Base-by-base conservation (phyloP, 2,888 invertebrate species). In the Sthenelais limicola region DNA sequence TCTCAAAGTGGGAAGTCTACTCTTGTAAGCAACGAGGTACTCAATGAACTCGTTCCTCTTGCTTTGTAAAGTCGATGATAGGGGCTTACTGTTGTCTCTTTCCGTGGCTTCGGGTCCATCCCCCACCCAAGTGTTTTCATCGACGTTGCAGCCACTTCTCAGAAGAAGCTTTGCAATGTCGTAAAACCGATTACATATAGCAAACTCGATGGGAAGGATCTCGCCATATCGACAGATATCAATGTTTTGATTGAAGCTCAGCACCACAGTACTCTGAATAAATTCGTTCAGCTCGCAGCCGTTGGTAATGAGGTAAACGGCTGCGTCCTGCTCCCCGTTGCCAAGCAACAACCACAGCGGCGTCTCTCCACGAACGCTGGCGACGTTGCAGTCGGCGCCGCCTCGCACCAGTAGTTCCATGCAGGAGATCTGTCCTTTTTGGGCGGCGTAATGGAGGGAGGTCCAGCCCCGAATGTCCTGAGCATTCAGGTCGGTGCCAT, bases 191-290 rank as follows among this genome's bases (percentile, higher is more conserved):
- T 76, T 76, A 21, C 74, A 76, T 3, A 76, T n/a, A 12, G 74
- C 74, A 69, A 69, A 76, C 51, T 76, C 76, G 15, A 76, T 30
- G 4, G 76, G 76, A 5, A 24, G 48, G n/a, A 74, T 74, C 4
- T 49, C n/a, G 3, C 76, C 76, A 43, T 74, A 74, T 1, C 76
- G 68, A 43, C 74, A 74, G 1, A 76, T 30, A n/a, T 76, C 69
- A 21, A 47, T 52, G 67, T 74, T 52, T 24, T 71, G 68, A 38
- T 76, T 76, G 2, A 76, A 68, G 15, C 43, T n/a, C 12, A 76
- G 67, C 5, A 76, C 49, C 9, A 38, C 62, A 15, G 54, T 54
- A 32, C 56, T 71, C 32, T 28, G 28, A 7, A 73, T 24, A n/a
- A 62, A 66, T n/a, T 52, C 28, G 35, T 76, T 48, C 7, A 76